Evolutionary conservation across 2,888 invertebrate genomes (phyloP).

Genomic region (Leptogaster cylindrica): DNA sequence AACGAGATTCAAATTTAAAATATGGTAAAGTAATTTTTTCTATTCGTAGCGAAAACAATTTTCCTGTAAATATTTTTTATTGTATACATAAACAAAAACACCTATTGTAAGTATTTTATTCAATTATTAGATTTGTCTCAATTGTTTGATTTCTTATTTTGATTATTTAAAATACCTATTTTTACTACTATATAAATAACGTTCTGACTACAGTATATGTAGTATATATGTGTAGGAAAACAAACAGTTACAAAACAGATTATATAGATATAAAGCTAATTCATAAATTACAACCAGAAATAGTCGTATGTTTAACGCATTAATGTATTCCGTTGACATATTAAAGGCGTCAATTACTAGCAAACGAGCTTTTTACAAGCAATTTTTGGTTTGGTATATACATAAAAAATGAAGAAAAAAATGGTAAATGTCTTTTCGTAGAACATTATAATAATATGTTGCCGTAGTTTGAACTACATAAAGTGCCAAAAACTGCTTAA

Average conservation of each 20-base stretch:
- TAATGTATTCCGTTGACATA: neutral
- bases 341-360: constrained; percentile 25
- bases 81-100: constrained; percentile 11
- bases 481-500: constrained; percentile 30
- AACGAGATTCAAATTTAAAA: constrained; percentile 6
- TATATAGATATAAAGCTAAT: no score
- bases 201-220: no score
- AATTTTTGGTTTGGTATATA: no score
- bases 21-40: constrained; percentile 24
- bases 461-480: constrained; percentile 17
- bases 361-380: neutral
- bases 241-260: no score
- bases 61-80: constrained; percentile 30
- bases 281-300: no score
- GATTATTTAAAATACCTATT: no score
- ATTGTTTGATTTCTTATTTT: no score
- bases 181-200: no score
- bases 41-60: neutral
- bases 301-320: neutral
- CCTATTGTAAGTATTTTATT: neutral
- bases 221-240: no score
- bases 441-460: constrained; percentile 2
- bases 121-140: no score
- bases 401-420: no score
- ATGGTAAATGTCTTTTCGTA: neutral